Percentiles rank a stretch among this genome's conserved stretches.
Evolutionary conservation across 2,888 invertebrate genomes (phyloP).

Genomic region (Neoascia interrupta): DNA sequence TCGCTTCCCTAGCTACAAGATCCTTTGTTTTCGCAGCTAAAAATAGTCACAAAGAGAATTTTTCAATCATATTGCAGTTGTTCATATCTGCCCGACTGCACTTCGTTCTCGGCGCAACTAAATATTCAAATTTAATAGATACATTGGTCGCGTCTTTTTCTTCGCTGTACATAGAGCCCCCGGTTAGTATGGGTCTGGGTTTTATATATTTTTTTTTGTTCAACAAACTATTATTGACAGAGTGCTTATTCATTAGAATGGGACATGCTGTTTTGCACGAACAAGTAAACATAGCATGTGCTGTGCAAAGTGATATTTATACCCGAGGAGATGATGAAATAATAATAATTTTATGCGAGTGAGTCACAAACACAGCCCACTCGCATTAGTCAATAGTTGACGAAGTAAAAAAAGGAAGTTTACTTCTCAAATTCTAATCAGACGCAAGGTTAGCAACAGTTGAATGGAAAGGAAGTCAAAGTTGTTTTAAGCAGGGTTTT

Average conservation of each 20-base stretch:
- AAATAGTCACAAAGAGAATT: conserved; percentile 16
- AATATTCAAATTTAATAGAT: conserved; percentile 61
- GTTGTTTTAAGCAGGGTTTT: no score
- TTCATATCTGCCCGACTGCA: conserved; percentile 58
- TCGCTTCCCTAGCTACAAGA: neutral
- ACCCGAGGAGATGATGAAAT: conserved; percentile 35
- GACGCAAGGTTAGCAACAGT: no score
- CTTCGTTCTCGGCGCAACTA: conserved; percentile 45
- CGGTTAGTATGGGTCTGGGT: neutral
- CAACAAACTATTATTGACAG: conserved; percentile 52
- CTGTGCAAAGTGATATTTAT: conserved; percentile 25
- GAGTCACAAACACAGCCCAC: conserved; percentile 56
- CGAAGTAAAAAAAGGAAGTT: conserved; percentile 8
- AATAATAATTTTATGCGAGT: conserved; percentile 53
- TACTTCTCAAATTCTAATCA: no score
- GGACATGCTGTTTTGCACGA: conserved; percentile 28
- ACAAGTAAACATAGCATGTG: neutral
- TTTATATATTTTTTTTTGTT: conserved; percentile 9
- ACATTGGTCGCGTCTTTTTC: no score
- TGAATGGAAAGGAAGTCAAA: no score
- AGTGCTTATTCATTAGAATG: conserved; percentile 60
- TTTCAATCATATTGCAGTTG: conserved; percentile 27
- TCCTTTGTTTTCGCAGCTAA: conserved; percentile 32
- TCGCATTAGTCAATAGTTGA: conserved; percentile 12
- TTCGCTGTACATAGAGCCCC: neutral